Evolutionary conservation across 2,888 invertebrate species (phyloP).

Genomic region (Phortica magna): DNA sequence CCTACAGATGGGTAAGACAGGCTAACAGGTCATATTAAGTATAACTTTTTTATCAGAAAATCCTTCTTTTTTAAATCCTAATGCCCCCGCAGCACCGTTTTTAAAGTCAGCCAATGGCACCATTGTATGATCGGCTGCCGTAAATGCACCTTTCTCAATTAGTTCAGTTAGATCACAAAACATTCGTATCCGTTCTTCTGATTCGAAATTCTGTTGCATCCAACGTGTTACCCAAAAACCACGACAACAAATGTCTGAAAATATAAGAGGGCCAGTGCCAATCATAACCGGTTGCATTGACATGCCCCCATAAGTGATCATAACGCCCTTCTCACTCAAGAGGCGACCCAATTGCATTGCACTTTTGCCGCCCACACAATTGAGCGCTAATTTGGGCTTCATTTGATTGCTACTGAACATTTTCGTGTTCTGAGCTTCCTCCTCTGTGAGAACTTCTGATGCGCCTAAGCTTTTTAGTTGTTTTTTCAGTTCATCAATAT

Average conservation of each 20-base stretch:
- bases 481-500: conserved; percentile 83
- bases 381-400: conserved; percentile 90
- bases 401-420: conserved; percentile 81
- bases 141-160: conserved; percentile 84
- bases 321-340: conserved; percentile 84
- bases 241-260: conserved; percentile 87
- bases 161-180: conserved; percentile 85
- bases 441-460: conserved; percentile 89
- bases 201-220: conserved; percentile 82
- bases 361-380: conserved; percentile 96
- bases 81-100: conserved; percentile 85
- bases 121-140: conserved; percentile 85
- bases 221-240: conserved; percentile 96
- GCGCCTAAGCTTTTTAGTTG: conserved; percentile 88
- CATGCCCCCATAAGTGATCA: conserved; percentile 98
- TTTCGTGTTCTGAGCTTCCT: conserved; percentile 83
- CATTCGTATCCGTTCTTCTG: conserved; percentile 85
- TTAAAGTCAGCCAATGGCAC: conserved; percentile 86
- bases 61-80: conserved; percentile 81
- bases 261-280: conserved; percentile 89
- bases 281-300: conserved; percentile 91
- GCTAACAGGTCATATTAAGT: conserved; percentile 63
- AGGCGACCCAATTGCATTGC: conserved; percentile 89
- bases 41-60: conserved; percentile 89
- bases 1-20: background rate